Conservation (phyloP, 2,113 vertebrate species). For the Urocitellus parryii region DNA sequence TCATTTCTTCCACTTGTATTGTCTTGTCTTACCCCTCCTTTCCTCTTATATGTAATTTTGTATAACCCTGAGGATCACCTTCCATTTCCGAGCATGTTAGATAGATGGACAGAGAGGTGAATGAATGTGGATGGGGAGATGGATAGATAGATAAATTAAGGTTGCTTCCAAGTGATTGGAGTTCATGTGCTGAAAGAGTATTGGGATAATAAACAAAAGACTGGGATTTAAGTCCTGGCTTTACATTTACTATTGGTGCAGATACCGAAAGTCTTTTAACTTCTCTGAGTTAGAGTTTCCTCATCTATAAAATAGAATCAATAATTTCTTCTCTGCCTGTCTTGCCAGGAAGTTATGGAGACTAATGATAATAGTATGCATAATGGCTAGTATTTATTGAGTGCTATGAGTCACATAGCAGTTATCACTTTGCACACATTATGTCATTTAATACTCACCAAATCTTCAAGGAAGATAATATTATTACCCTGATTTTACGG, state of each 20-base stretch:
- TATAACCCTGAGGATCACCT: no score
- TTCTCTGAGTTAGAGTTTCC: background rate
- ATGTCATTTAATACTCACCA: constrained; percentile 2
- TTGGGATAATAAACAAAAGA: background rate
- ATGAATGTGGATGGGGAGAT: background rate
- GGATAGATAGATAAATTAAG: background rate
- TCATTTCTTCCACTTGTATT: no score
- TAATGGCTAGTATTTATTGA: background rate
- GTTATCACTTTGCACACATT: background rate
- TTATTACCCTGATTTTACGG: background rate
- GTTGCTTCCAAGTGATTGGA: background rate
- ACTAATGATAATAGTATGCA: background rate
- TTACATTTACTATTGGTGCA: background rate
- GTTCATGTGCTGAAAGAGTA: background rate
- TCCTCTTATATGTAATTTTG: no score
- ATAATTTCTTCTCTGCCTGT: background rate
- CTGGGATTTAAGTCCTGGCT: background rate
- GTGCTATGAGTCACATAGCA: background rate
- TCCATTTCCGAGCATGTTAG: no score
- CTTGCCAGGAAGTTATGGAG: background rate
- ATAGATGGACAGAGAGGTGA: background rate
- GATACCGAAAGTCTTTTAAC: background rate
- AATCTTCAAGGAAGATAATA: background rate
- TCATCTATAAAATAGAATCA: background rate
- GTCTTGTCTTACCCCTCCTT: no score